Base-by-base conservation (phyloP, 64 coral and sea anemone species). In the Platygyra sinensis region DNA sequence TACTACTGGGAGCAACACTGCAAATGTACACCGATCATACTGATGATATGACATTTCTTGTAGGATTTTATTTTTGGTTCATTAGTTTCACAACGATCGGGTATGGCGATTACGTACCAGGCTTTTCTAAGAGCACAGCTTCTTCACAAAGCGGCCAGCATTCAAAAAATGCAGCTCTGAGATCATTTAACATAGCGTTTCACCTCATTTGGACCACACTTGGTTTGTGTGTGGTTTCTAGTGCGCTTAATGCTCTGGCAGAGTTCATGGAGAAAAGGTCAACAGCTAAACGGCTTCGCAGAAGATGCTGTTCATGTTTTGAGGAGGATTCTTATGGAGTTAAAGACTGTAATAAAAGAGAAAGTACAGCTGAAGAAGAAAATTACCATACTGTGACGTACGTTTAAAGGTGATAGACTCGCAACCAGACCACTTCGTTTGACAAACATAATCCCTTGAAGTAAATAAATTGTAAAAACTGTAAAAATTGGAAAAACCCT, bases 81-180 rank as follows among this genome's bases (percentile, higher is more conserved):
- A 77, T 99, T 55, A 99, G 91, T 7, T 89, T 99, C 81, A 93
- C 97, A 49, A 99, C 97, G 2, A 28, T 99, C 0, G 97, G 97
- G 4, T 99, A 99, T 61, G 97, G 97, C 0, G 97, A 99, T 85
- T 92, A 93, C 42, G 74, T 86, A 7, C 67, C 83, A 18, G 89
- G 85, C n/a, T 91, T 14, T 13, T 57, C 54, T 83, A 14, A 38
- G 63, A 29, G 0, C 33, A 10, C 20, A 15, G 36, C 22, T 24
- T 27, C 4, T 10, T 24, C 30, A 1, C 11, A 31, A 22, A 27
- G 10, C 24, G n/a, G 9, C 10, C n/a, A 24, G n/a, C 22, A 69
- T 25, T 10, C 65, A 69, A 69, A 25, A 10, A 25, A 10, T 27
- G 25, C 4, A 69, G 65, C 25, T 69, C 7, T 28, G 22, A 24